These are phyloP conservation scores for Todus mexicanus DNA, from an alignment of 2,797 vertebrate genomes.

Conservation along the genomic window DNA sequence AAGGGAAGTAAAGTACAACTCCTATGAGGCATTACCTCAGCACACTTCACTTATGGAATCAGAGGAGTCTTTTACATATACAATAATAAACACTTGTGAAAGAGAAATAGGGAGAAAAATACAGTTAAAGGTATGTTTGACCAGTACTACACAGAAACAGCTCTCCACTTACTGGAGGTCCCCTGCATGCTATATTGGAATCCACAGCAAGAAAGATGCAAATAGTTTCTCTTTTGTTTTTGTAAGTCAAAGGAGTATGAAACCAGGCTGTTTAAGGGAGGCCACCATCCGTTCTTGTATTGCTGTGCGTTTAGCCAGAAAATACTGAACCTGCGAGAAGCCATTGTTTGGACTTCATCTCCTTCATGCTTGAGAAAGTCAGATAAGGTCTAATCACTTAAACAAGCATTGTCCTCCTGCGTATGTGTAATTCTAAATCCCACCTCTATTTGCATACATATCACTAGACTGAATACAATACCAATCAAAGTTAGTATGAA, in stretches of 20 bases:
- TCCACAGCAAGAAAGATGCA: not conserved
- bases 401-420: not conserved
- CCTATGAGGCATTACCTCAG: not conserved
- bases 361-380: not conserved
- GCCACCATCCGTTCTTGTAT: not conserved
- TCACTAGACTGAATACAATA: not conserved
- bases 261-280: accelerated
- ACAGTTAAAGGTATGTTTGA: not conserved
- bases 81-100: not conserved
- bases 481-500: not conserved
- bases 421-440: not conserved
- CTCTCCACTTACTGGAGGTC: too few species aligned
- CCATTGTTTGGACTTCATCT: not conserved
- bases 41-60: not conserved
- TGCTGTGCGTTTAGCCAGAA: not conserved
- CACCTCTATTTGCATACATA: not conserved
- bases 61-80: not conserved
- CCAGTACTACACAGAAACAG: not conserved
- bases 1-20: not conserved
- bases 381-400: not conserved
- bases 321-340: not conserved
- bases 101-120: not conserved
- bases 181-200: accelerated
- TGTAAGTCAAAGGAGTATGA: not conserved
- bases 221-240: not conserved